Conservation (phyloP, 2,113 vertebrate species). For the Podarcis cretensis region DNA sequence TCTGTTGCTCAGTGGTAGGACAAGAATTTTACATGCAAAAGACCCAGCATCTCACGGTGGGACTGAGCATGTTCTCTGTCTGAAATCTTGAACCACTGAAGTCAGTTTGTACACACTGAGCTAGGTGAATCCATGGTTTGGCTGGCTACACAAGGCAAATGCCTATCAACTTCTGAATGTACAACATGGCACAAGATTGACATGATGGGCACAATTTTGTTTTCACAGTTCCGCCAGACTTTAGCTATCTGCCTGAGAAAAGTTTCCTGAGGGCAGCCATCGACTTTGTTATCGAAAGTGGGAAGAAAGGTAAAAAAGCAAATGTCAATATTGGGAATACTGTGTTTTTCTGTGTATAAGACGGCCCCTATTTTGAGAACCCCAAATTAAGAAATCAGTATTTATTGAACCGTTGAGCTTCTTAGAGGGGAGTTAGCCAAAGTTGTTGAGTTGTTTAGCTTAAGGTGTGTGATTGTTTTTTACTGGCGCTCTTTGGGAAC, state of each 20-base stretch:
- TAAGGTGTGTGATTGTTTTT: no score
- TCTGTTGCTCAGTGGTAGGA: neutral
- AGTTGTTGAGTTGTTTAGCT: no score
- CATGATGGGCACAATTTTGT: constrained; percentile 52
- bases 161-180: constrained; percentile 22
- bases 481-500: neutral
- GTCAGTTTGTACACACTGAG: neutral
- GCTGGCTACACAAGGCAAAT: no score
- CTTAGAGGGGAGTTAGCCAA: no score
- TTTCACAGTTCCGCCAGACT: constrained; percentile 90
- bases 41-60: no score
- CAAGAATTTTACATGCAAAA: neutral
- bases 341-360: no score
- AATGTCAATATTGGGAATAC: neutral
- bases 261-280: constrained; percentile 87
- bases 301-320: constrained; percentile 88
- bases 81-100: neutral
- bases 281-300: constrained; percentile 86
- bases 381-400: no score
- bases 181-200: constrained; percentile 30
- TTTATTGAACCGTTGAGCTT: no score
- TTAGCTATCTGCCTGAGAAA: constrained; percentile 90
- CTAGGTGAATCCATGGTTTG: neutral
- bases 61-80: no score
- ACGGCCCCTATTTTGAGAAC: no score